Conservation (phyloP, 2,888 invertebrate species). For the Thecocarcelia acutangulata region DNA sequence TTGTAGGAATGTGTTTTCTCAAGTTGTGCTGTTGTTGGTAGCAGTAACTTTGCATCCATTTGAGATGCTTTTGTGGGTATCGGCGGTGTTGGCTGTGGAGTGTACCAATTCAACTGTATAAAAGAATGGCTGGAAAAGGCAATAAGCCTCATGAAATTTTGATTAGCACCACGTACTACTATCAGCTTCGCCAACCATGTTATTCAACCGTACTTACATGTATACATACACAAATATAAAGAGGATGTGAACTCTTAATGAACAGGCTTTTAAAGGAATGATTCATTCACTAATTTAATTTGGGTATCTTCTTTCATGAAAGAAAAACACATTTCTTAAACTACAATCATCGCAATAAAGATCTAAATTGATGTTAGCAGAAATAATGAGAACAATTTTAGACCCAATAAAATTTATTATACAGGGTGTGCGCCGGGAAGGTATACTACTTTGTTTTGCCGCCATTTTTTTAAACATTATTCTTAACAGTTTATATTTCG, state of each 20-base stretch:
- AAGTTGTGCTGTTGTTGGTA: constrained; percentile 1
- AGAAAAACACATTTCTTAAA: too few relatives aligned
- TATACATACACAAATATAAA: neutral
- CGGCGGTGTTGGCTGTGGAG: neutral
- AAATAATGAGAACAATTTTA: too few relatives aligned
- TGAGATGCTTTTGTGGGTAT: constrained; percentile 14
- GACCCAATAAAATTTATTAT: too few relatives aligned
- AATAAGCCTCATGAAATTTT: constrained; percentile 68
- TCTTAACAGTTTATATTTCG: too few relatives aligned
- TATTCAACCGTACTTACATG: constrained; percentile 15
- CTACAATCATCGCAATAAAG: too few relatives aligned
- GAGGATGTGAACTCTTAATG: constrained; percentile 27
- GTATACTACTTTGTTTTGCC: too few relatives aligned
- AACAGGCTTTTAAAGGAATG: constrained; percentile 42
- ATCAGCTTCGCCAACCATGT: constrained; percentile 44
- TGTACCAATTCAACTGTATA: constrained; percentile 21
- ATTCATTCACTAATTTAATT: neutral
- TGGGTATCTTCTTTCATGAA: too few relatives aligned
- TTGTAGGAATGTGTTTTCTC: constrained; percentile 11
- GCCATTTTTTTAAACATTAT: too few relatives aligned
- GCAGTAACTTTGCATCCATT: neutral
- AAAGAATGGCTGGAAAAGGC: constrained; percentile 52
- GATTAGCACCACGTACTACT: constrained; percentile 66
- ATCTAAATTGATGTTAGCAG: too few relatives aligned
- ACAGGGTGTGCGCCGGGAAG: too few relatives aligned